phyloP scores from a whole-genome alignment of 2,113 vertebrate genomes.

The Carassius gibelio region DNA sequence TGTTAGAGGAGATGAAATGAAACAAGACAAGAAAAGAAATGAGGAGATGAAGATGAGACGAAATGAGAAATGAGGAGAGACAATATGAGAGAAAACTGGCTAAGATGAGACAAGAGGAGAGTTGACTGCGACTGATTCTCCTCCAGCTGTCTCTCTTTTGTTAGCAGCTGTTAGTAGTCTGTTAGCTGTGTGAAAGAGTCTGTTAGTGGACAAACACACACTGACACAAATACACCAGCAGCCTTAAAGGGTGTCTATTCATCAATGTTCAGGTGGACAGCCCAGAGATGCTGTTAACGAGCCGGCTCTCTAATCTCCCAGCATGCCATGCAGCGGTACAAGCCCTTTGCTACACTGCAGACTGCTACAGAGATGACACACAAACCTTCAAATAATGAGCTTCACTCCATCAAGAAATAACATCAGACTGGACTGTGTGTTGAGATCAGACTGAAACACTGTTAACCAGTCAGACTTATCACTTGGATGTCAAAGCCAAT shows the following conservation, averaged over 20 bases:
- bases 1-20: background rate
- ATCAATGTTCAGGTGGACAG: background rate
- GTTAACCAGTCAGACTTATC: background rate
- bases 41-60: no score
- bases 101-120: background rate
- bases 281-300: background rate
- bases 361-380: background rate
- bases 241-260: background rate
- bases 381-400: background rate
- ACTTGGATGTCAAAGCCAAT: background rate
- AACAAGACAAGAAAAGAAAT: background rate
- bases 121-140: background rate
- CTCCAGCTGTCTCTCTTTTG: background rate
- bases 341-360: background rate
- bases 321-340: background rate
- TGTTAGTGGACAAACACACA: conserved; percentile 15
- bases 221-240: background rate
- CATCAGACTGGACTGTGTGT: background rate
- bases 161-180: background rate
- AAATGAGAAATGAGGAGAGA: no score
- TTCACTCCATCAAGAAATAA: background rate
- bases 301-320: background rate
- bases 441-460: background rate
- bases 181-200: background rate
- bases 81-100: no score